Evolutionary conservation across 2,888 invertebrate species (phyloP).

Genomic region (Xylota sylvarum): DNA sequence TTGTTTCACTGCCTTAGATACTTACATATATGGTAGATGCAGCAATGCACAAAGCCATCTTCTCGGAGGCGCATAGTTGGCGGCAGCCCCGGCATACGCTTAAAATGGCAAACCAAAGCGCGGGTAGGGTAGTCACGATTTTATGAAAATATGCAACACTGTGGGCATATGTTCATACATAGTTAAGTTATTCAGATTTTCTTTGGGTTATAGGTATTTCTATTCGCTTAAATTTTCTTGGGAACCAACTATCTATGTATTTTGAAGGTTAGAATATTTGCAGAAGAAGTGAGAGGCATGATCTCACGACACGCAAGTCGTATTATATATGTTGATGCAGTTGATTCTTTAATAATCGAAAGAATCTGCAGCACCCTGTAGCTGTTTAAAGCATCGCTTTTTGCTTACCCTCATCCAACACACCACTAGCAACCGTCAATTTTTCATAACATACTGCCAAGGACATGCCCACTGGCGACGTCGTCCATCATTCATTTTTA

Average conservation of each 20-base stretch:
- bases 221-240: not conserved
- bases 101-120: conserved; percentile 48
- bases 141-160: conserved; percentile 55
- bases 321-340: no score
- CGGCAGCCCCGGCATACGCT: conserved; percentile 32
- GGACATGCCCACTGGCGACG: conserved; percentile 53
- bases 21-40: conserved; percentile 36
- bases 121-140: conserved; percentile 74
- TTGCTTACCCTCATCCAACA: not conserved
- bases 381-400: not conserved
- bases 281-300: not conserved
- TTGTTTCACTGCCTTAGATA: conserved; percentile 47
- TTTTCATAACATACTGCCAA: conserved; percentile 59
- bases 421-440: not conserved
- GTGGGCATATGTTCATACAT: conserved; percentile 27
- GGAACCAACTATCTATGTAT: not conserved
- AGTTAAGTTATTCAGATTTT: conserved; percentile 54
- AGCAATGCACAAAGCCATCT: conserved; percentile 38
- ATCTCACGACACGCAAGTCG: not conserved
- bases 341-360: no score
- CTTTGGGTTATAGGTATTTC: not conserved
- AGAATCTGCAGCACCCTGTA: conserved; percentile 28
- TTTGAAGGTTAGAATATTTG: not conserved
- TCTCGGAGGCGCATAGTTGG: conserved; percentile 39
- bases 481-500: conserved; percentile 67